Conservation (phyloP, 2,797 vertebrate species). For the Myioborus miniatus region DNA sequence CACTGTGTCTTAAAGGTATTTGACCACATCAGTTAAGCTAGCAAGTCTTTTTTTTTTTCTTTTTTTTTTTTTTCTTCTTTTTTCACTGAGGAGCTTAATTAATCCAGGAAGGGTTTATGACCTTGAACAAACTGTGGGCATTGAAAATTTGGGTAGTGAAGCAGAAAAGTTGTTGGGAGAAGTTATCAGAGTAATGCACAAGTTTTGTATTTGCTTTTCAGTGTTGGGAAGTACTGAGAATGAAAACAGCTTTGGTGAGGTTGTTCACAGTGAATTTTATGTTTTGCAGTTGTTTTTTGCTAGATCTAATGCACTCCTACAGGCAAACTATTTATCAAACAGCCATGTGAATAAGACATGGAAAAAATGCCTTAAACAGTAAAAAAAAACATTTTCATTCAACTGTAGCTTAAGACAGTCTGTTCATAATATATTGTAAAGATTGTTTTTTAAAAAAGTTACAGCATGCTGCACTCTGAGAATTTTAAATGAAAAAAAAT, state of each 20-base stretch:
- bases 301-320: neutral
- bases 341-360: neutral
- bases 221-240: neutral
- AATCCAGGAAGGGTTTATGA: constrained; percentile 71
- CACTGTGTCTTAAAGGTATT: constrained; percentile 31
- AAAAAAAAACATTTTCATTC: neutral
- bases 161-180: constrained; percentile 66
- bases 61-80: neutral
- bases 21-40: constrained; percentile 39
- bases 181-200: constrained; percentile 36
- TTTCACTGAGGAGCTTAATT: constrained; percentile 50
- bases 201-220: constrained; percentile 28
- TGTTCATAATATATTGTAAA: neutral
- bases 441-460: neutral
- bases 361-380: neutral
- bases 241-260: neutral
- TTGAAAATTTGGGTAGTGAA: constrained; percentile 62
- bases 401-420: neutral
- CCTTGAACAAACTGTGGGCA: constrained; percentile 57
- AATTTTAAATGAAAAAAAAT: neutral
- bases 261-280: neutral
- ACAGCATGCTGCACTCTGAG: neutral
- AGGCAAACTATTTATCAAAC: neutral
- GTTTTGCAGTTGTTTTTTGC: constrained; percentile 12
- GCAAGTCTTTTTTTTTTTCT: neutral